Conservation (phyloP, 2,797 vertebrate genomes). For the Coluber constrictor region DNA sequence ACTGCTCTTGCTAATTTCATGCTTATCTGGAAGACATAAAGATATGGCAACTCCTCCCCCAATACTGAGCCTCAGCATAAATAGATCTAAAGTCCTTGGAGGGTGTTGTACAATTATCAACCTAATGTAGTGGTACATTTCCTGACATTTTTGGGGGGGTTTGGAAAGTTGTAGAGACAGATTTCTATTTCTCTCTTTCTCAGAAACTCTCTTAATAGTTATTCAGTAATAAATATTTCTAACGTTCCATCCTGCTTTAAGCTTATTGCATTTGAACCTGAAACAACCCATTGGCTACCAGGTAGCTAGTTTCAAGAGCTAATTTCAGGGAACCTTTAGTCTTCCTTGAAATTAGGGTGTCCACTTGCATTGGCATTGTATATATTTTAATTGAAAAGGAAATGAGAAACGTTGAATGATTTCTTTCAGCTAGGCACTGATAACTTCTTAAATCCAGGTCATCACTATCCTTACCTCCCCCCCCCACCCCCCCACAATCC, state of each 20-base stretch:
- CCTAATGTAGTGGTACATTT: neutral
- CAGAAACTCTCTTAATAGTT: neutral
- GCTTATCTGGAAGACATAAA: neutral
- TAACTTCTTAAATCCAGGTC: neutral
- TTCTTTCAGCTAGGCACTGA: neutral
- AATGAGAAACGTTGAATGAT: neutral
- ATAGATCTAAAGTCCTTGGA: neutral
- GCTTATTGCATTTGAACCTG: neutral
- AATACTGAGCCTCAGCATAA: neutral
- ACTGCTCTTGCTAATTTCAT: neutral
- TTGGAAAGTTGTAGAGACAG: neutral
- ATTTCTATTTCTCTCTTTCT: neutral
- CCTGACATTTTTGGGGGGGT: neutral
- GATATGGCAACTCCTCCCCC: neutral
- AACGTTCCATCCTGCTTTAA: neutral
- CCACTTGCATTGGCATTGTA: neutral
- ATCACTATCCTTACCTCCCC: neutral
- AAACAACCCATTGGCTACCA: neutral
- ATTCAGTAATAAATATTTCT: neutral
- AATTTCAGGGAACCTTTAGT: neutral
- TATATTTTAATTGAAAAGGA: neutral
- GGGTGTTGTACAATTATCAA: neutral
- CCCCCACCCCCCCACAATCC: neutral
- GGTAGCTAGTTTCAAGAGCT: neutral
- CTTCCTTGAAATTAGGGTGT: neutral